phyloP scores from a whole-genome alignment of 2,113 vertebrate genomes.

The Lonchura striata region DNA sequence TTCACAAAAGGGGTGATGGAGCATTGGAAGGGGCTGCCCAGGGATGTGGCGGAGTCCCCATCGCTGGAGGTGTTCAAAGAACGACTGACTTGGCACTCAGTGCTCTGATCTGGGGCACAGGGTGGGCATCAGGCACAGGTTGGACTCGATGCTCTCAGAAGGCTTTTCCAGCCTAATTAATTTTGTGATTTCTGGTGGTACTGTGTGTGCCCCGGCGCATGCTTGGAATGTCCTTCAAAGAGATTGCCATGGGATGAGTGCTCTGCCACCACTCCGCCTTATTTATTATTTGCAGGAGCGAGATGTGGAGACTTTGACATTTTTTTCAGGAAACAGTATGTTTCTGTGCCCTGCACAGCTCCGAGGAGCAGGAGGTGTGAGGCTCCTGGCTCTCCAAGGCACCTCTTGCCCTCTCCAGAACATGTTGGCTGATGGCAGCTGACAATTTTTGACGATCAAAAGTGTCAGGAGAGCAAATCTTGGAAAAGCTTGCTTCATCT shows the following conservation, averaged over 20 bases:
- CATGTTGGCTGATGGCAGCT: background rate
- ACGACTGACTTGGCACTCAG: background rate
- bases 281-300: background rate
- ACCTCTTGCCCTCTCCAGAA: background rate
- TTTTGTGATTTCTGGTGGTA: background rate
- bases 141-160: background rate
- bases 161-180: background rate
- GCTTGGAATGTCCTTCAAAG: background rate
- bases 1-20: background rate
- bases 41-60: background rate
- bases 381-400: background rate
- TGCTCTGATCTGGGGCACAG: background rate
- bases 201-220: too few species aligned
- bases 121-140: background rate
- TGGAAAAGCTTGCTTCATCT: background rate
- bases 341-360: background rate
- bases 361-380: background rate
- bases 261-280: fast-evolving
- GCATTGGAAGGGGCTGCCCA: background rate
- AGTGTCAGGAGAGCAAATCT: background rate
- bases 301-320: background rate
- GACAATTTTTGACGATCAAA: background rate
- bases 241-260: background rate
- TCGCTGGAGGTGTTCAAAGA: background rate
- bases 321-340: background rate